A percentile compares a stretch with the other conserved stretches of the same genome.
phyloP scores from a whole-genome alignment of 2,797 vertebrate species.

The Crenichthys baileyi region DNA sequence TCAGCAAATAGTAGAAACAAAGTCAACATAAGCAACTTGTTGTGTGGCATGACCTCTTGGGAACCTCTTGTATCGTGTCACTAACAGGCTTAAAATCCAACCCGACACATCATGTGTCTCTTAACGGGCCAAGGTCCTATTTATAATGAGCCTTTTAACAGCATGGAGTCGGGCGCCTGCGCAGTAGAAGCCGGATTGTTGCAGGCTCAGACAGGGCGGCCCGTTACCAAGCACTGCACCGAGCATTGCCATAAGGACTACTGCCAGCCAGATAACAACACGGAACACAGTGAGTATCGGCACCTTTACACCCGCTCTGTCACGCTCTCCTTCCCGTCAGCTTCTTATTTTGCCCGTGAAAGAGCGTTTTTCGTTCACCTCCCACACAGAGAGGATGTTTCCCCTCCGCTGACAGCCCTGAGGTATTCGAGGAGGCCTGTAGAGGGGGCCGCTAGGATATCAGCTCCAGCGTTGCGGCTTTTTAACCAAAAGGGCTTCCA shows the following conservation, averaged over 20 bases:
- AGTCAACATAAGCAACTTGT: neutral
- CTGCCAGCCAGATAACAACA: slow-evolving; percentile 62
- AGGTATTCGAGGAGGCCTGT: slow-evolving; percentile 73
- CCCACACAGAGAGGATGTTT: slow-evolving; percentile 36
- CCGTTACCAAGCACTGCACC: slow-evolving; percentile 75
- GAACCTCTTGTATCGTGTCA: slow-evolving; percentile 29
- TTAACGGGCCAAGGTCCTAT: slow-evolving; percentile 69
- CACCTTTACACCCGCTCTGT: neutral
- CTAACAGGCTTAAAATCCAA: slow-evolving; percentile 31
- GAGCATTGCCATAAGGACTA: slow-evolving; percentile 62
- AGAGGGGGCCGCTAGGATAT: slow-evolving; percentile 70
- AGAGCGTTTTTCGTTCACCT: neutral
- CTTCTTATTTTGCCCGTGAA: slow-evolving; percentile 1
- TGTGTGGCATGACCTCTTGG: slow-evolving; percentile 20
- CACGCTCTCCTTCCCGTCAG: neutral
- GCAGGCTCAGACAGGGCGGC: slow-evolving; percentile 78
- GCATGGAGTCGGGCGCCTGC: slow-evolving; percentile 78
- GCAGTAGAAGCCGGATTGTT: slow-evolving; percentile 65
- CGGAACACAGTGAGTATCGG: slow-evolving; percentile 74
- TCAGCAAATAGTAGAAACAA: slow-evolving; percentile 15
- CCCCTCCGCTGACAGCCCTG: slow-evolving; percentile 56
- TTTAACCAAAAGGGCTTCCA: slow-evolving; percentile 31
- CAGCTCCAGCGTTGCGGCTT: slow-evolving; percentile 56
- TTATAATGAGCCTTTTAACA: slow-evolving; percentile 71
- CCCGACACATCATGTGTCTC: slow-evolving; percentile 61